Percentiles rank a stretch among this genome's conserved stretches.
These are phyloP conservation scores for Magallana angulata DNA, from an alignment of 1,140 invertebrate species.

Conservation along the genomic window DNA sequence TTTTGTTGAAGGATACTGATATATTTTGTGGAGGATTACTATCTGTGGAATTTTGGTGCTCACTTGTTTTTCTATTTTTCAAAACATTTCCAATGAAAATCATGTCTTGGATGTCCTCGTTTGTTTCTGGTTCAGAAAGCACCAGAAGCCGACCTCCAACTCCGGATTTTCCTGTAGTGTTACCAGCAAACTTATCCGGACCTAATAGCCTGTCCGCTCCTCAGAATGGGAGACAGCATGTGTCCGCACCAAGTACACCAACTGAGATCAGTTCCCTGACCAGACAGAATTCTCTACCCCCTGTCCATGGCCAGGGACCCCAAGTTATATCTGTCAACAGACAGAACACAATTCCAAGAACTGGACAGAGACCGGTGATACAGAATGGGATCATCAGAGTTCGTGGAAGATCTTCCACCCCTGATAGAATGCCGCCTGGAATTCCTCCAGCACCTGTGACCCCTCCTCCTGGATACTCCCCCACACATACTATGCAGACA, in stretches of 20 bases:
- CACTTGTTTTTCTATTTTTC: neutral
- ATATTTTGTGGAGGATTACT: conserved; percentile 29
- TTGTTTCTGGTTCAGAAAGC: conserved; percentile 44
- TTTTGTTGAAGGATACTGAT: conserved; percentile 28
- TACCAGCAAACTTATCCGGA: conserved; percentile 49
- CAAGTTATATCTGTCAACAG: neutral
- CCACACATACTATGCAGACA: conserved; percentile 37
- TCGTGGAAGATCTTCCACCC: conserved; percentile 50
- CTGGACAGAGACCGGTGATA: neutral
- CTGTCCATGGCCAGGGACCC: neutral
- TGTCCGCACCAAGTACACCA: conserved; percentile 25
- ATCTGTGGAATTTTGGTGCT: conserved; percentile 17
- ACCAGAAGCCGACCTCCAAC: conserved; percentile 54
- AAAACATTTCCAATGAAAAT: conserved; percentile 44
- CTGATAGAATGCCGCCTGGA: conserved; percentile 44
- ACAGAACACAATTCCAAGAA: conserved; percentile 43
- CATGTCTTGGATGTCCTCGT: conserved; percentile 59
- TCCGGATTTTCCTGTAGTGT: conserved; percentile 55
- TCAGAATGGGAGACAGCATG: conserved; percentile 27
- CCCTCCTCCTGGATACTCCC: conserved; percentile 30
- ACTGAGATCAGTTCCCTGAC: conserved; percentile 26
- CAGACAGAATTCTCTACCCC: conserved; percentile 36
- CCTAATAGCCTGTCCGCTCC: conserved; percentile 8
- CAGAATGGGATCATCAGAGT: conserved; percentile 48
- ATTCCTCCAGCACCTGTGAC: conserved; percentile 45